phyloP scores from a whole-genome alignment of 2,888 invertebrate genomes.

The Drosophila algonquin region DNA sequence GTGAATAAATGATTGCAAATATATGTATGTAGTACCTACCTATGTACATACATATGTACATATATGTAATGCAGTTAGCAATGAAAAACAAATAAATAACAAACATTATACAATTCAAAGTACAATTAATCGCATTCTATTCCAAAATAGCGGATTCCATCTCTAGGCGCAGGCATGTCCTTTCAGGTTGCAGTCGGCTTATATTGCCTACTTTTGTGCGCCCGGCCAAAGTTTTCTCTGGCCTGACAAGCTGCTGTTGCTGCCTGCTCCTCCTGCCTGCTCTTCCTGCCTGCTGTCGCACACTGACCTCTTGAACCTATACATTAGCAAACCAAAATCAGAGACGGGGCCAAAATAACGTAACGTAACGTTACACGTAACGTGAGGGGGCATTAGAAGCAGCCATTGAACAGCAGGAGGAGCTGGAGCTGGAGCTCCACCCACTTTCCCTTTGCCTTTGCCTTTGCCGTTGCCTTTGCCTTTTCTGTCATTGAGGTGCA shows the following conservation, averaged over 20 bases:
- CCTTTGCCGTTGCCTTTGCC: constrained; percentile 27
- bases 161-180: neutral
- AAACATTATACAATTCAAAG: no score
- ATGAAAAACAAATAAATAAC: no score
- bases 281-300: constrained; percentile 47
- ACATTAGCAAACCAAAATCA: constrained; percentile 77
- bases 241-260: constrained; percentile 13
- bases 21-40: no score
- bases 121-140: neutral
- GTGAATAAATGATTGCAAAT: neutral
- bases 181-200: constrained; percentile 38
- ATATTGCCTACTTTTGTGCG: constrained; percentile 60
- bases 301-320: constrained; percentile 74
- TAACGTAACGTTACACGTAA: constrained; percentile 38
- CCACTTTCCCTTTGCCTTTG: constrained; percentile 31
- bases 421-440: constrained; percentile 13
- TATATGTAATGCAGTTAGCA: neutral
- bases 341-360: constrained; percentile 44
- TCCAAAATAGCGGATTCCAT: neutral
- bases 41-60: no score
- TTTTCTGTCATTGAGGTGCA: constrained; percentile 78
- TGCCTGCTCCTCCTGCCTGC: neutral
- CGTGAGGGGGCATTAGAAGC: constrained; percentile 56
- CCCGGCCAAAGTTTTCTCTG: constrained; percentile 55
- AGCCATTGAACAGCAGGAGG: constrained; percentile 22